Evolutionary conservation across 2,797 vertebrate genomes (phyloP).

Genomic region (Perodicticus potto): DNA sequence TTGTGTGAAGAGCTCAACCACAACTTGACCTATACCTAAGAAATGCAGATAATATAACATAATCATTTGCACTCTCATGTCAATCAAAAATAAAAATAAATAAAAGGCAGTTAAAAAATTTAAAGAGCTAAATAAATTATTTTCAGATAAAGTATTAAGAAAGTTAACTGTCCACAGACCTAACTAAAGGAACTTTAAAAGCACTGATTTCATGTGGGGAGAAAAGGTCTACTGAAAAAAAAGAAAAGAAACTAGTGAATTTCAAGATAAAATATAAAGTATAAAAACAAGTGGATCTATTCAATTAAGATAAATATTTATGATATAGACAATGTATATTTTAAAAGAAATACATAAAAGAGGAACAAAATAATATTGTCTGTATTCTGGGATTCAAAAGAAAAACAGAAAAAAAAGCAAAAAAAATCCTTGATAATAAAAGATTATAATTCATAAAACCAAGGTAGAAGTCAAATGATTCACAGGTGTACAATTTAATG

Average conservation of each 20-base stretch:
- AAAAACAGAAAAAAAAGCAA: no score
- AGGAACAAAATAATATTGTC: background rate
- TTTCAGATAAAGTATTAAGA: background rate
- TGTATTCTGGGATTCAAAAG: background rate
- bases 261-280: background rate
- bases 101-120: background rate
- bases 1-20: no score
- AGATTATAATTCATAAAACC: background rate
- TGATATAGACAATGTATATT: background rate
- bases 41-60: no score
- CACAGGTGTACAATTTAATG: background rate
- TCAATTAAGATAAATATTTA: background rate
- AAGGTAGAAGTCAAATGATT: background rate
- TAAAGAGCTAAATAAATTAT: background rate
- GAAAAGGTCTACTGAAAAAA: background rate
- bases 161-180: background rate
- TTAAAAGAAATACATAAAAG: background rate
- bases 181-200: conserved; percentile 1
- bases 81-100: no score
- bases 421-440: background rate
- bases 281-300: background rate
- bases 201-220: background rate
- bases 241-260: background rate
- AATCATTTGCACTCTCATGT: no score
- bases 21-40: no score